Base-by-base conservation (phyloP, 2,888 invertebrate species). In the Epiblema foenella region DNA sequence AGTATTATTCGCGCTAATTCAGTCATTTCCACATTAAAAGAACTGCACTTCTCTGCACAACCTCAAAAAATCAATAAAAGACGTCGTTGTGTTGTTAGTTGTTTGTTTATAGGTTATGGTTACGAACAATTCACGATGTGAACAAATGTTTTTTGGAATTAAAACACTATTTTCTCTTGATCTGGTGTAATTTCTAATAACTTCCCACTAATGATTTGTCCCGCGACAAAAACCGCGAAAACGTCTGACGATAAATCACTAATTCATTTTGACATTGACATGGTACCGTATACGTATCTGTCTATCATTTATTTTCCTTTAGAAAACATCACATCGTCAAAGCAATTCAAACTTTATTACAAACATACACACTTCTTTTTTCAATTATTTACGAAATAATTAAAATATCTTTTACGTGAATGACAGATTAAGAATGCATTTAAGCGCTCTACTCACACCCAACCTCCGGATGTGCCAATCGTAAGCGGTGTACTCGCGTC, bases 1-100 rank as follows among this genome's bases (percentile, higher is more conserved):
- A 46, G 46, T n/a, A n/a, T 12, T 17, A 15, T 37, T 37, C 1
- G 18, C 39, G 11, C 58, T 5, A 4, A 0, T 33, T 2, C 17
- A 58, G 15, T n/a, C 17, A 51, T 63, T 33, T 29, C 33, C 18
- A 56, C 20, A 42, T 54, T n/a, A n/a, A 15, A n/a, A 39, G 18
- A 51, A 37, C 39, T 52, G 39, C 52, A 54, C 18, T 37, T n/a
- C 10, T n/a, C 37, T 39, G 20, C n/a, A 39, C 52, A 64, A 64
- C 24, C 63, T 64, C 37, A 2, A 64, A 54, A 54, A 64, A 64
- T 64, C 64, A 24, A 64, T 64, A 64, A 15, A 56, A 54, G 17
- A 57, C 24, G 46, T 60, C 60, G 24, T 24, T 56, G 56, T 29
- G 56, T 29, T 56, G 0, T 54, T n/a, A n/a, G n/a, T 54, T 39